Conservation (phyloP, 1,140 invertebrate genomes). For the Medauroidea extradentata region DNA sequence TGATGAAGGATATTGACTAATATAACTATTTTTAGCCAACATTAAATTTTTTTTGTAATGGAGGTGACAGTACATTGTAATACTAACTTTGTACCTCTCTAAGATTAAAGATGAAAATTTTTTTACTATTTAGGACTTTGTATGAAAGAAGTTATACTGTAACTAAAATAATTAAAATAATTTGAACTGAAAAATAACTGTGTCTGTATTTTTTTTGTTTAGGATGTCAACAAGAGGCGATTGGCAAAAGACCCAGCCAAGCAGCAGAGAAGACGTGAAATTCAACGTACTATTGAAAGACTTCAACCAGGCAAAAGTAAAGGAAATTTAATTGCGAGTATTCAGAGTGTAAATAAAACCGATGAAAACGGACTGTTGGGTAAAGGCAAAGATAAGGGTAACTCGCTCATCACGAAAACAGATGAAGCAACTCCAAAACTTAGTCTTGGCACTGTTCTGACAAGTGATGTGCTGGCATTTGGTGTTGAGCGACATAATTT, state of each 20-base stretch:
- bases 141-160: too few species aligned
- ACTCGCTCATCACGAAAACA: slow-evolving; percentile 48
- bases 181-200: too few species aligned
- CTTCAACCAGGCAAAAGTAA: slow-evolving; percentile 80
- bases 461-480: slow-evolving; percentile 45
- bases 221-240: slow-evolving; percentile 36
- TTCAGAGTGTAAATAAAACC: slow-evolving; percentile 8
- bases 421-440: slow-evolving; percentile 67
- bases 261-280: slow-evolving; percentile 58
- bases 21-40: too few species aligned
- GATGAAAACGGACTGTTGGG: not conserved
- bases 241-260: slow-evolving; percentile 41
- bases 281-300: slow-evolving; percentile 75
- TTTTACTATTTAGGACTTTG: too few species aligned
- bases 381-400: slow-evolving; percentile 23
- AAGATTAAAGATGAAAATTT: too few species aligned
- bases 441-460: slow-evolving; percentile 73
- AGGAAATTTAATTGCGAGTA: slow-evolving; percentile 65
- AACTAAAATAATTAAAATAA: too few species aligned
- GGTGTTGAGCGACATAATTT: slow-evolving; percentile 20
- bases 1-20: too few species aligned
- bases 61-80: too few species aligned
- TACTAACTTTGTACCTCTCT: too few species aligned
- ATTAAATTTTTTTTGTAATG: too few species aligned
- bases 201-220: not conserved